Evolutionary conservation across 2,797 vertebrate genomes (phyloP), one percentile per base, ranked within the genome.

Genomic region (Smutsia temminckii): DNA sequence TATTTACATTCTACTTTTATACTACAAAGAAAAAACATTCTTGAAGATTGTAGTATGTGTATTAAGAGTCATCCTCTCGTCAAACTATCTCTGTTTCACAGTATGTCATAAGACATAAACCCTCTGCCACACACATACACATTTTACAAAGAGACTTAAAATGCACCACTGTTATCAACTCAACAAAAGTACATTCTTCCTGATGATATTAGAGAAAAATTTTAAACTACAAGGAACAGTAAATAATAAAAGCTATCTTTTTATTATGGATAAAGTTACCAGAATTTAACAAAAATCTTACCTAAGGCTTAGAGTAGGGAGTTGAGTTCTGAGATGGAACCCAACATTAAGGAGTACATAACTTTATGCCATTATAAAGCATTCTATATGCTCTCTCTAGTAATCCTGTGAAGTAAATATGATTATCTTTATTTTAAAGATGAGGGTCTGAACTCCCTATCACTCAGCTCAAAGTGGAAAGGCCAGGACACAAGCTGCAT

Each of bases 21-120:
- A 34, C 51, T 75, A 86, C 14, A 85, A 75, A 92, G 80, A 79
- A 92, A 95, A 93, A 18, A 40, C 21, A 84, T 72, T 85, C 66
- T 89, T 87, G 29, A 75, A 59, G 21, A 83, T 9, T 83, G 57
- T 8, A 63, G 53, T 23, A 57, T 59, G 40, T 53, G 53, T 85
- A 77, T n/a, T 59, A 77, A 32, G 29, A 64, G 14, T 74, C 40
- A 20, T 72, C n/a, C 11, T 80, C 85, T 74, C 5, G 59, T 57
- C 53, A 81, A 66, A 96, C 34, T 55, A 81, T 72, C 81, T 92
- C 66, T 20, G 27, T 74, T 90, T 93, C 46, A 91, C 23, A 95
- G 68, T 9, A 74, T 1, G 21, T 29, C n/a, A 95, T 75, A 89
- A 94, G 89, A 89, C 59, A 89, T 42, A 91, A 95, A 93, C 34